Evolutionary conservation across 2,888 invertebrate species (phyloP).

Genomic region (Achlya flavicornis): DNA sequence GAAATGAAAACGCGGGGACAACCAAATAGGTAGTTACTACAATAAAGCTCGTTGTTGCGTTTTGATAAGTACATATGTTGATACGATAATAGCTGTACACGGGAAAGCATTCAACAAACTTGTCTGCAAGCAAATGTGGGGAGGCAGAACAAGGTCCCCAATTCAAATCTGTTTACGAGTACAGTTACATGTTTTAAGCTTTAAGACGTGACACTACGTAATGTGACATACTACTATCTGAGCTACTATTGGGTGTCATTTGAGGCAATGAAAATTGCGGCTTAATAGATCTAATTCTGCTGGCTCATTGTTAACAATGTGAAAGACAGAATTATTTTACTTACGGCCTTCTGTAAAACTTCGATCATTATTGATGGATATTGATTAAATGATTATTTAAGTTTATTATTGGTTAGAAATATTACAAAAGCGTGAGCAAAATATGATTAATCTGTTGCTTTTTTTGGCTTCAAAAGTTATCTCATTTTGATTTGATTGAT

Average conservation of each 20-base stretch:
- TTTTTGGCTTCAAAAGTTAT: neutral
- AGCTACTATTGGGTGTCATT: constrained; percentile 20
- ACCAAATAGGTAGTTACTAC: neutral
- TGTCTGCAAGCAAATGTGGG: constrained; percentile 49
- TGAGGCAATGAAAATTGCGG: constrained; percentile 1
- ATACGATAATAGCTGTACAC: constrained; percentile 73
- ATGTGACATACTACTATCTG: constrained; percentile 33
- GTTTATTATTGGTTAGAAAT: neutral
- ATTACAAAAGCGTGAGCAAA: neutral
- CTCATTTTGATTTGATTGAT: constrained; percentile 3
- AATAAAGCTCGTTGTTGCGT: constrained; percentile 3
- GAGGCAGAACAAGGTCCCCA: constrained; percentile 46
- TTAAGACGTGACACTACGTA: constrained; percentile 54
- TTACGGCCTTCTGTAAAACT: neutral
- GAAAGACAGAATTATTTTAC: neutral
- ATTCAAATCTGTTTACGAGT: constrained; percentile 68
- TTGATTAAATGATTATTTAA: neutral
- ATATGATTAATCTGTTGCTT: neutral
- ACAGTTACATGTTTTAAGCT: constrained; percentile 61
- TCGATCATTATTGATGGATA: neutral
- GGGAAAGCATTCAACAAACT: constrained; percentile 76
- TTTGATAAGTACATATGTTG: constrained; percentile 42
- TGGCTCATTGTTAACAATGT: neutral
- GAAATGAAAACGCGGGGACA: neutral
- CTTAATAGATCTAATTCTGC: neutral